A percentile compares a stretch with the other conserved stretches of the same genome.
Evolutionary conservation across 2,113 vertebrate species (phyloP).

Genomic region (Hippolais icterina): DNA sequence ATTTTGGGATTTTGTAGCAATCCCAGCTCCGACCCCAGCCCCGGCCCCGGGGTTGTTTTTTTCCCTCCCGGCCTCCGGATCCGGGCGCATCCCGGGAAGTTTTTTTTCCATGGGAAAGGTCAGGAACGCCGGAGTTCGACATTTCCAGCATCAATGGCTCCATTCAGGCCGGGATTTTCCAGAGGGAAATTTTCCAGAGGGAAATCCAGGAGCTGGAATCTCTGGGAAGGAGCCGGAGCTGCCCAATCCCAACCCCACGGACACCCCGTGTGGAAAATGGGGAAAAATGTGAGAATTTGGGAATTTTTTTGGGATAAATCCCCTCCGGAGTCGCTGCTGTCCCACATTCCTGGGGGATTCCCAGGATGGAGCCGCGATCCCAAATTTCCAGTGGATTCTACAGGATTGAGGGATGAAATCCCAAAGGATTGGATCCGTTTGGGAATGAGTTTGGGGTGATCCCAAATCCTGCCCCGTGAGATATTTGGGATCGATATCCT

Average conservation of each 20-base stretch:
- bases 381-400: rapidly evolving
- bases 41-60: rapidly evolving
- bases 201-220: not conserved
- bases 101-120: conserved; percentile 30
- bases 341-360: not conserved
- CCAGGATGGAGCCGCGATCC: rapidly evolving
- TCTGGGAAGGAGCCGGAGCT: not conserved
- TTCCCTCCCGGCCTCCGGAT: not conserved
- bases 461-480: rapidly evolving
- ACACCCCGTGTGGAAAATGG: rapidly evolving
- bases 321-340: rapidly evolving
- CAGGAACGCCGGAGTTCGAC: not conserved
- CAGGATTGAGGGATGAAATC: not conserved
- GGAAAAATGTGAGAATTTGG: not conserved
- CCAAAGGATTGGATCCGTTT: rapidly evolving
- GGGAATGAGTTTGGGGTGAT: not conserved
- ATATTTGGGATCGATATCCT: not conserved
- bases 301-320: not conserved
- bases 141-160: not conserved
- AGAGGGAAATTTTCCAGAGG: not conserved
- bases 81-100: not conserved
- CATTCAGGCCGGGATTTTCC: not conserved
- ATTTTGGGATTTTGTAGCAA: not conserved
- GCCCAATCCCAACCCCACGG: not conserved
- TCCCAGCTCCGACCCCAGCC: not conserved